A percentile compares a stretch with the other conserved stretches of the same genome.
phyloP scores from a whole-genome alignment of 2,797 vertebrate genomes.

The Sebastes dallii region DNA sequence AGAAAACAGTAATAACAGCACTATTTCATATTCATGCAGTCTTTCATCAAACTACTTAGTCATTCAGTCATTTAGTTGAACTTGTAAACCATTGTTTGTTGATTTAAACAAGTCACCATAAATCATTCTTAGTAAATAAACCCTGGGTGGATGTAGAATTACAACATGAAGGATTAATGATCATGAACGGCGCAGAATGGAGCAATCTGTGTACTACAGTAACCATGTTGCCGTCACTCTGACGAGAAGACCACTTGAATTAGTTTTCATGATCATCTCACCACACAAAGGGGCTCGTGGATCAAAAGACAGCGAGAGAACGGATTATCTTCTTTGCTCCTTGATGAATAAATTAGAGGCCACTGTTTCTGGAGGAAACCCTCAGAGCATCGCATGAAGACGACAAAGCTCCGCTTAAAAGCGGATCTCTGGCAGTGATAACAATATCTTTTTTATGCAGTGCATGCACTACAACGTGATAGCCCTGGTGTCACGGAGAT shows the following conservation, averaged over 20 bases:
- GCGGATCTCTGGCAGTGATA: background rate
- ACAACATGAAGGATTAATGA: background rate
- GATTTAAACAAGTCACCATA: conserved; percentile 2
- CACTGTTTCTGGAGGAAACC: conserved; percentile 1
- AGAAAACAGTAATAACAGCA: background rate
- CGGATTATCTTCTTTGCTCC: background rate
- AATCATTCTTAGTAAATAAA: background rate
- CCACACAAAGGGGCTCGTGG: background rate
- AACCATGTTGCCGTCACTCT: background rate
- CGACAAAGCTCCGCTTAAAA: background rate
- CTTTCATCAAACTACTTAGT: background rate
- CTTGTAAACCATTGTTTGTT: background rate
- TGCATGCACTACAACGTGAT: background rate
- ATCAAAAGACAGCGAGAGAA: conserved; percentile 1
- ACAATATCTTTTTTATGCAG: background rate
- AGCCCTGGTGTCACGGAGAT: background rate
- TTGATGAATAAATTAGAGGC: conserved; percentile 25
- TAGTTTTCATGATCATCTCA: background rate
- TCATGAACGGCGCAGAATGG: background rate
- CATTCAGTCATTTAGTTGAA: background rate
- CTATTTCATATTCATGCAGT: background rate
- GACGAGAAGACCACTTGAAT: conserved; percentile 6
- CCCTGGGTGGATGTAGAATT: background rate
- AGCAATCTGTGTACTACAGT: background rate
- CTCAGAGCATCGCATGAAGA: background rate